Evolutionary conservation across 2,113 vertebrate species (phyloP).

Genomic region (Hypanus sabinus): DNA sequence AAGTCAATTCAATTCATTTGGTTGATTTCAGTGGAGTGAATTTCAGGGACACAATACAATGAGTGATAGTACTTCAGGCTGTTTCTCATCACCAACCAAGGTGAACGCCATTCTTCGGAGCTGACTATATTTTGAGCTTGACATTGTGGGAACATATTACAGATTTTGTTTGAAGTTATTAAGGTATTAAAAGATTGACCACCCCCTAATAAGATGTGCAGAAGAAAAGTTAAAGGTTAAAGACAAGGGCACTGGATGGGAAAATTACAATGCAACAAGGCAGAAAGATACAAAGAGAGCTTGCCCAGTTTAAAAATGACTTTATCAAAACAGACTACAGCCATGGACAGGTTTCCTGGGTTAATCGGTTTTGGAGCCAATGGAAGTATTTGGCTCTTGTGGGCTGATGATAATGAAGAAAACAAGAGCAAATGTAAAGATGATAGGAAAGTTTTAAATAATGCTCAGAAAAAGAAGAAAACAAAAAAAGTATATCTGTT

Average conservation of each 20-base stretch:
- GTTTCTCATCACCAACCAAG: too few species aligned
- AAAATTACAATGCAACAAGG: not conserved
- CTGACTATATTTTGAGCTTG: not conserved
- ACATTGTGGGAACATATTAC: not conserved
- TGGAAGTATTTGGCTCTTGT: not conserved
- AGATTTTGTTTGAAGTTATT: not conserved
- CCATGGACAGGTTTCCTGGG: too few species aligned
- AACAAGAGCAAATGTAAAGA: not conserved
- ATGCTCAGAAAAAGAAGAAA: not conserved
- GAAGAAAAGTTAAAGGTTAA: not conserved
- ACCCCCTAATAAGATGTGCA: not conserved
- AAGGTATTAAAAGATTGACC: not conserved
- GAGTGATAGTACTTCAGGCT: too few species aligned
- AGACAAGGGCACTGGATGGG: too few species aligned
- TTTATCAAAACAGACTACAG: not conserved
- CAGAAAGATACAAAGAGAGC: not conserved
- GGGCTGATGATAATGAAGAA: not conserved
- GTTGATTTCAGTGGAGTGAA: too few species aligned
- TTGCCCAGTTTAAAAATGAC: not conserved
- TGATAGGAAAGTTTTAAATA: not conserved
- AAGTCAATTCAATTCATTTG: too few species aligned
- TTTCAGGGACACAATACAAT: too few species aligned
- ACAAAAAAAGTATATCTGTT: not conserved
- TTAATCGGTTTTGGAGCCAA: not conserved
- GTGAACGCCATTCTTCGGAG: not conserved